Percentiles rank a stretch among this genome's conserved stretches.
Evolutionary conservation across 92 coral and sea anemone species (phyloP).

Genomic region (Epizoanthus scotinus): DNA sequence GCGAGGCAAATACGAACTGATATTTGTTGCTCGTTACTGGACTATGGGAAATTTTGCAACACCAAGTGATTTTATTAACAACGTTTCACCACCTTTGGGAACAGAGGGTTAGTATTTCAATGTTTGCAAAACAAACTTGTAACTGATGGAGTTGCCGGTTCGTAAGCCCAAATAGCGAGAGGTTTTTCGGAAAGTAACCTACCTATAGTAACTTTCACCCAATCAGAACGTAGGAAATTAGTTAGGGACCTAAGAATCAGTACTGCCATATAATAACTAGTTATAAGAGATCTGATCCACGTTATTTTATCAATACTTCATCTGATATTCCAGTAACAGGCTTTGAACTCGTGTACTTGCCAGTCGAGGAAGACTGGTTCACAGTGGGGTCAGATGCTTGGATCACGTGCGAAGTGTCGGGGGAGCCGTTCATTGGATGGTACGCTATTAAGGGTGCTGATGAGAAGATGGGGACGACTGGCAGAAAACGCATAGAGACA

Average conservation of each 20-base stretch:
- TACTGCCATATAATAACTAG: too few species aligned
- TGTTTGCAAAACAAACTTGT: too few species aligned
- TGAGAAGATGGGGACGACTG: not conserved
- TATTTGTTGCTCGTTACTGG: not conserved
- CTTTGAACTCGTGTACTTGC: too few species aligned
- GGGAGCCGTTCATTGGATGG: slow-evolving; percentile 10
- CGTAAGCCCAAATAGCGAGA: too few species aligned
- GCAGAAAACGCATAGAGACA: slow-evolving; percentile 22
- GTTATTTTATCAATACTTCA: too few species aligned
- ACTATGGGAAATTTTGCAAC: not conserved
- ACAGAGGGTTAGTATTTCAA: too few species aligned
- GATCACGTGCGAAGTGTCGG: slow-evolving; percentile 21
- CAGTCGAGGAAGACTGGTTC: slow-evolving; percentile 1
- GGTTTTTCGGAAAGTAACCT: too few species aligned
- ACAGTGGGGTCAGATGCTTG: not conserved
- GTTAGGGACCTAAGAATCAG: too few species aligned
- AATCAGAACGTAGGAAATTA: too few species aligned
- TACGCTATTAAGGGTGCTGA: not conserved
- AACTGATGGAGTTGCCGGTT: too few species aligned
- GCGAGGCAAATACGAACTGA: not conserved
- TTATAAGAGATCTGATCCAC: too few species aligned
- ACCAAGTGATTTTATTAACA: not conserved
- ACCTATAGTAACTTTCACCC: too few species aligned
- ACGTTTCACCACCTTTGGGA: not conserved
- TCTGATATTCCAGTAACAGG: not conserved